Base-by-base conservation (phyloP, 2,888 invertebrate species). In the Saturnia pavonia region DNA sequence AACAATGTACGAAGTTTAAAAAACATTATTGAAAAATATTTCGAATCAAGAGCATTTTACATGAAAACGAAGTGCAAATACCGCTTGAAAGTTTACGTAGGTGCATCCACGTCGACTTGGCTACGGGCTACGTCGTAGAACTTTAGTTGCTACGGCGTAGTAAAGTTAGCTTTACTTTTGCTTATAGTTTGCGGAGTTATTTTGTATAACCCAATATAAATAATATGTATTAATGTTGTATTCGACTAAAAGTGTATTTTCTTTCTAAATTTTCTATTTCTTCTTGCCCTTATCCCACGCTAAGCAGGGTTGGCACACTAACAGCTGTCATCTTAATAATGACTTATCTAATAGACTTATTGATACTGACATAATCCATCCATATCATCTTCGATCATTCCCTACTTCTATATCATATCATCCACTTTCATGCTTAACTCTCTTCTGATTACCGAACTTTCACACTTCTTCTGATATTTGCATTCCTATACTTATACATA, bases 11-110 rank as follows among this genome's bases (percentile, higher is more conserved):
- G 57, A 25, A 57, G 57, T 25, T 57, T 4, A 12, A 57, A 25
- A 57, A 57, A 57, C 25, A 57, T 27, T 57, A 57, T 57, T 57
- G 57, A 57, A 57, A 57, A 27, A 57, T 57, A 57, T 57, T 27
- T 14, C 3, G 25, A 57, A 57, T 57, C 9, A 57, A 14, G 57
- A 19, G 25, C 25, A 57, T 14, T 57, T 27, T 27, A 27, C 25
- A 57, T 27, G 14, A 27, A 57, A 57, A 57, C 25, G 25, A 14
- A 57, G 57, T 57, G 14, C 57, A 57, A 25, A 57, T 25, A 57
- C 57, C 25, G 25, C 57, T 57, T 57, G 57, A 25, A 27, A 57
- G 25, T 57, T 57, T 25, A 57, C 25, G 11, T 57, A 57, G 57
- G 57, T 22, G 25, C 57, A 22, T 14, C 25, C 57, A 27, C 25